Evolutionary conservation across 2,797 vertebrate species (phyloP).

Genomic region (Dryobates pubescens): DNA sequence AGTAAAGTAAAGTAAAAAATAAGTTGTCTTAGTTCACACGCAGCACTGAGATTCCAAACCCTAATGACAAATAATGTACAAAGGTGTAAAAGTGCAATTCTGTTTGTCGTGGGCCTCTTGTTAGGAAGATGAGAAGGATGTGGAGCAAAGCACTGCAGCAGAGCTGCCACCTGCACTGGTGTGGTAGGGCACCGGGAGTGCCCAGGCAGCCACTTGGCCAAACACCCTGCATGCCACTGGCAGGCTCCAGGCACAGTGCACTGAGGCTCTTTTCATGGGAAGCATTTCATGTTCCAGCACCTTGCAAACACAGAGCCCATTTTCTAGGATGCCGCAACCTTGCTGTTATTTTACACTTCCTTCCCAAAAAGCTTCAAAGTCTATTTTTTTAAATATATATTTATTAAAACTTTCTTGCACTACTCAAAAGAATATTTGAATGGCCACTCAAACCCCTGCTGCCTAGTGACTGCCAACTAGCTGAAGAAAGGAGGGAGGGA

Average conservation of each 20-base stretch:
- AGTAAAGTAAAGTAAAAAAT: slow-evolving; percentile 70
- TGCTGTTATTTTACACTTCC: background rate
- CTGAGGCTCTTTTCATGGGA: background rate
- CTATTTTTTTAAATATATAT: background rate
- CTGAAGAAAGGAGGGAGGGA: slow-evolving; percentile 68
- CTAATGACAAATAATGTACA: slow-evolving; percentile 80
- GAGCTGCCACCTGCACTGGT: accelerated
- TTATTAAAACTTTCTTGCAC: slow-evolving; percentile 57
- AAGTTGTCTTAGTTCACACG: slow-evolving; percentile 79
- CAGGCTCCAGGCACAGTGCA: background rate
- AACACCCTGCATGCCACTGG: background rate
- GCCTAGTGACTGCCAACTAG: slow-evolving; percentile 21
- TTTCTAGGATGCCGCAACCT: background rate
- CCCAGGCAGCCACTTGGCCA: background rate
- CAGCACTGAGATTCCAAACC: slow-evolving; percentile 82
- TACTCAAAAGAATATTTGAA: slow-evolving; percentile 44
- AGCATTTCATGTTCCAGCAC: background rate
- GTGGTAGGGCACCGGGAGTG: background rate
- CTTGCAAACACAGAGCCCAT: background rate
- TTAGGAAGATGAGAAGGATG: slow-evolving; percentile 57
- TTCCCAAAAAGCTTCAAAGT: slow-evolving; percentile 26
- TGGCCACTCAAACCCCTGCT: slow-evolving; percentile 37
- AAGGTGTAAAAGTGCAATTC: slow-evolving; percentile 75
- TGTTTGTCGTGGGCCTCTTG: slow-evolving; percentile 72
- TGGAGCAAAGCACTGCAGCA: background rate